Evolutionary conservation across 2,888 invertebrate species (phyloP).

Genomic region (Pseudanteris insignis): DNA sequence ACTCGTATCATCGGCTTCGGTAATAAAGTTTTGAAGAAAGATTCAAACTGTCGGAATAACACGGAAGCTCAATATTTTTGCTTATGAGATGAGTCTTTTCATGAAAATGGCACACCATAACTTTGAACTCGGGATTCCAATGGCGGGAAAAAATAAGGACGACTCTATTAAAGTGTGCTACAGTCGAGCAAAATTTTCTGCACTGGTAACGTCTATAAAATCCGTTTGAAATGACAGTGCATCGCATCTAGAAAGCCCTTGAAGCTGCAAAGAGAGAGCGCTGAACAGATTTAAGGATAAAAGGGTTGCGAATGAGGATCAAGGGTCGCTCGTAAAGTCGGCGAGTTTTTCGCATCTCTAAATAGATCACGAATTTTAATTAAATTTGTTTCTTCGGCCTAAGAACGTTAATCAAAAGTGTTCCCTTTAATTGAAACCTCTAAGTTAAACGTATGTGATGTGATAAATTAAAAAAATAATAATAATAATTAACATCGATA

Average conservation of each 20-base stretch:
- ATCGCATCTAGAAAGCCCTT: neutral
- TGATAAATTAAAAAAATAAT: neutral
- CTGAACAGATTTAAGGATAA: constrained; percentile 38
- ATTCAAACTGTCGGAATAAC: constrained; percentile 24
- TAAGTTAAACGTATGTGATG: neutral
- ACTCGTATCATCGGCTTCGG: no score
- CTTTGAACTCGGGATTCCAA: constrained; percentile 44
- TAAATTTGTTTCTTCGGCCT: no score
- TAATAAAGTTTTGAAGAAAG: no score
- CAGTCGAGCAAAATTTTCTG: constrained; percentile 33
- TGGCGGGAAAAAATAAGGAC: constrained; percentile 54
- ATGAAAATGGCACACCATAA: constrained; percentile 51
- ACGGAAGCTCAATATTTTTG: constrained; percentile 28
- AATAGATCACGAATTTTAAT: constrained; percentile 23
- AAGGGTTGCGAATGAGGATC: constrained; percentile 42
- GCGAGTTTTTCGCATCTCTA: constrained; percentile 16
- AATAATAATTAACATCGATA: no score
- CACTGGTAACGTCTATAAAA: constrained; percentile 30
- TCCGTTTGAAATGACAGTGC: constrained; percentile 34
- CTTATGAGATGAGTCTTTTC: constrained; percentile 29
- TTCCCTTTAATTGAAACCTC: no score
- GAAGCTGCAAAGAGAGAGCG: constrained; percentile 40
- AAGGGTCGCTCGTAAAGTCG: constrained; percentile 33
- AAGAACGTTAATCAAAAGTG: no score
- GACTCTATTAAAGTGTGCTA: constrained; percentile 50